Base-by-base conservation (phyloP, 2,113 vertebrate species). In the Xiphorhynchus elegans region DNA sequence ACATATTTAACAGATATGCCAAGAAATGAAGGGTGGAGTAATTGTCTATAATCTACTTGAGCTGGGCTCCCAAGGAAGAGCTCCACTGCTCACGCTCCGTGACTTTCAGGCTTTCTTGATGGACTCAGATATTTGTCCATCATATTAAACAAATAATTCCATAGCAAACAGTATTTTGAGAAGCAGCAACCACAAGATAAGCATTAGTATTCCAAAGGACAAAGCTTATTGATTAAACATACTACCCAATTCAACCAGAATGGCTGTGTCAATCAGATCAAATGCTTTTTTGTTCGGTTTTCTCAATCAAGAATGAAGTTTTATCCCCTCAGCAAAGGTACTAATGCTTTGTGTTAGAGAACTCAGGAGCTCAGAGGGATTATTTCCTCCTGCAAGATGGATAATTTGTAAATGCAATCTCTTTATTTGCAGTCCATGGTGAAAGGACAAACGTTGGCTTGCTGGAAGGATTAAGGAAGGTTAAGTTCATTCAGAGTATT, bases 181-280 rank as follows among this genome's bases (percentile, higher is more conserved):
- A 55, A 94, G 86, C 50, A 87, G 33, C 44, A 56, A 44, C 40
- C 66, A 76, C 47, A 42, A 62, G 63, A 55, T 26, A 55, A 83
- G 42, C 59, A 90, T 93, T 90, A 80, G 46, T 63, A 90, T 94
- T 93, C 87, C 8, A 8, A 83, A 93, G 37, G 50, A 68, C 56
- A 35, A 88, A 91, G 39, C 33, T 80, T 89, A 96, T 83, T 94
- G 95, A 96, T 97, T 86, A 94, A 85, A 63, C 26, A 23, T 35
- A 44, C 46, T 67, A 55, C 44, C 37, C 72, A 63, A n/a, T 83
- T 64, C 63, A 84, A 63, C 26, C 18, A 70, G 68, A 93, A 91
- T 55, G 85, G 59, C 52, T 7, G 10, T 66, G 73, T 91, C 87
- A 78, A 80, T 90, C 89, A 78, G 49, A 90, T 80, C 70, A 83